Percentiles rank a stretch among this genome's conserved stretches.
phyloP scores from a whole-genome alignment of 2,888 invertebrate species.

The Tenthredo scrophulariae region DNA sequence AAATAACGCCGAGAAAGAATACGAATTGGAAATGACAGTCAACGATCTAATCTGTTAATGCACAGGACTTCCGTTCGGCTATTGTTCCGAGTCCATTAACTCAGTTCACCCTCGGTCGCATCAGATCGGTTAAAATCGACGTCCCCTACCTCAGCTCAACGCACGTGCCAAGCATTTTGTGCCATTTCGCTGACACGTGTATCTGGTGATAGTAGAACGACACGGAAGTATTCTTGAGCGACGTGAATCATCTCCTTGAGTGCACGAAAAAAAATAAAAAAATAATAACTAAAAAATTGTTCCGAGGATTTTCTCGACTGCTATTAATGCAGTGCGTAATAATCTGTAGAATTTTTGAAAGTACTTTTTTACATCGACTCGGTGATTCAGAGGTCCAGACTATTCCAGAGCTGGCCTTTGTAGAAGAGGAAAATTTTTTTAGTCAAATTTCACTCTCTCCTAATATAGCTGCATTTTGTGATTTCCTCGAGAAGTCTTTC shows the following conservation, averaged over 20 bases:
- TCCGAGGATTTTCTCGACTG: neutral
- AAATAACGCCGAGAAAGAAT: constrained; percentile 31
- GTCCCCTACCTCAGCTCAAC: constrained; percentile 27
- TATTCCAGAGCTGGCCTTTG: neutral
- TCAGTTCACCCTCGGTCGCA: constrained; percentile 42
- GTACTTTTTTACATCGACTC: neutral
- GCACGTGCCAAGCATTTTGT: constrained; percentile 73
- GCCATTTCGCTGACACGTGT: constrained; percentile 74
- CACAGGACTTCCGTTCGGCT: constrained; percentile 36
- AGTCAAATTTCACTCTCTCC: neutral
- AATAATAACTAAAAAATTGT: neutral
- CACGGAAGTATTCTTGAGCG: constrained; percentile 12
- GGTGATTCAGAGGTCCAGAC: neutral
- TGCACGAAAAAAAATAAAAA: neutral
- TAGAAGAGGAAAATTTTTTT: neutral
- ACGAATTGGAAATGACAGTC: constrained; percentile 9
- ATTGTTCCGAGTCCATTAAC: constrained; percentile 50
- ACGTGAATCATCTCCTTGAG: constrained; percentile 18
- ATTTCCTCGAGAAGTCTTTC: neutral
- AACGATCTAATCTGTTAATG: constrained; percentile 51
- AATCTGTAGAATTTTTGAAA: neutral
- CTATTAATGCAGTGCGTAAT: neutral
- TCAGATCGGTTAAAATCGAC: constrained; percentile 45
- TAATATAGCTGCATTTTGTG: neutral
- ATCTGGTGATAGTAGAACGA: constrained; percentile 59